These are phyloP conservation scores for Chaetura pelagica DNA, from an alignment of 2,113 vertebrate species.

Conservation along the genomic window DNA sequence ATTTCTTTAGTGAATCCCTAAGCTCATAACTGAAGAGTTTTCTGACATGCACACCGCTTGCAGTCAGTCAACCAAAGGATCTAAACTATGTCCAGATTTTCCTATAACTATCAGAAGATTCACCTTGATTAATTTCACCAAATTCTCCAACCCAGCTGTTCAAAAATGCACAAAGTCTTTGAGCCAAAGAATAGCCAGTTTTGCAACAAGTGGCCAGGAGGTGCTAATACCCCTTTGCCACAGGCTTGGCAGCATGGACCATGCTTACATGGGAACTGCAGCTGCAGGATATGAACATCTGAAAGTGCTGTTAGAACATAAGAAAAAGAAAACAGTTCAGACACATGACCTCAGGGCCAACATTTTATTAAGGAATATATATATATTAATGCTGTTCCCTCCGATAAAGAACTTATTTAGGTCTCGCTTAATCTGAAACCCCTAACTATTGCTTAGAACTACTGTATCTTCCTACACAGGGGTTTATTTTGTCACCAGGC, in stretches of 20 bases:
- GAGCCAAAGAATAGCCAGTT: background rate
- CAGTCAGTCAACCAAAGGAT: background rate
- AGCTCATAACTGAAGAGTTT: background rate
- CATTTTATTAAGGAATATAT: background rate
- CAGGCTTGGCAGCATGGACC: background rate
- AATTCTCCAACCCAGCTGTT: background rate
- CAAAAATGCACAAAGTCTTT: background rate
- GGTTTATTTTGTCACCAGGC: slow-evolving; percentile 36
- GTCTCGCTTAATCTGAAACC: background rate
- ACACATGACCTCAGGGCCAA: background rate
- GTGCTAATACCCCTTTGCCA: background rate
- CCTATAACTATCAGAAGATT: background rate
- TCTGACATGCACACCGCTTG: background rate
- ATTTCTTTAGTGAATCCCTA: background rate
- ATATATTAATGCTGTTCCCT: background rate
- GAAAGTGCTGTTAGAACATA: background rate
- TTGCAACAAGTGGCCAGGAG: background rate
- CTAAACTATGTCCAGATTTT: background rate
- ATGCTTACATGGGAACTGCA: background rate
- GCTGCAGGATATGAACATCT: slow-evolving; percentile 4
- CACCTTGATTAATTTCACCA: background rate
- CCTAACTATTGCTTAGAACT: slow-evolving; percentile 25
- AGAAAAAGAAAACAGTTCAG: background rate
- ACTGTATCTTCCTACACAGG: slow-evolving; percentile 5
- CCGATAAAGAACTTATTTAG: slow-evolving; percentile 28